Evolutionary conservation across 2,113 vertebrate genomes (phyloP), one percentile per base, ranked within the genome.

Genomic region (Papio anubis): DNA sequence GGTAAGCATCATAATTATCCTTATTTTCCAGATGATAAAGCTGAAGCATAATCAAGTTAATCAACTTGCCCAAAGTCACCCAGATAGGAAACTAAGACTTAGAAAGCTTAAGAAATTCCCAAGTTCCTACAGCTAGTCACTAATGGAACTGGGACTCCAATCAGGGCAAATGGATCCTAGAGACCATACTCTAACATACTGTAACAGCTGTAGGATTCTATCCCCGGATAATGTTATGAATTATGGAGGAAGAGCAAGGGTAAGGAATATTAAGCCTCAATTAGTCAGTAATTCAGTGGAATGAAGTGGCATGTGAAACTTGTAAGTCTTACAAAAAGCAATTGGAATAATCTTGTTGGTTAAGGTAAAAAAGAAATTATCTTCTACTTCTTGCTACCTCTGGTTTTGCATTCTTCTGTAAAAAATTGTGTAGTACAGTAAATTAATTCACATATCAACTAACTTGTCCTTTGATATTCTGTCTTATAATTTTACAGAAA

Each of bases 401-500:
- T 82, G 48, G 45, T 90, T 75, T 45, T 88, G 80, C 18, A 13
- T 48, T 61, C 10, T 80, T 91, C 38, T 40, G 96, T 96, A 6
- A 64, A 84, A 92, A 88, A 68, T 57, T 70, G 30, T 6, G 79
- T 95, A 80, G 78, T 61, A 7, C 8, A 32, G 23, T 93, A 18
- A 93, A 52, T 48, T 93, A 61, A 93, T 89, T 90, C 38, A 76
- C 45, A 57, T 43, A 25, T 45, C 23, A 66, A 70, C 20, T 93
- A 94, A 93, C n/a, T 88, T 92, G 32, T 52, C 16, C 12, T 43
- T 79, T 90, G 30, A 87, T 92, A 81, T 78, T 75, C 79, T 30
- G 75, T 97, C 32, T 91, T 88, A 57, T 21, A 88, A 66, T 92
- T 96, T 95, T 84, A 55, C 98, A 99, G 99, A 96, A 98, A 18